phyloP scores from a whole-genome alignment of 2,113 vertebrate genomes.

The Xiphophorus hellerii region DNA sequence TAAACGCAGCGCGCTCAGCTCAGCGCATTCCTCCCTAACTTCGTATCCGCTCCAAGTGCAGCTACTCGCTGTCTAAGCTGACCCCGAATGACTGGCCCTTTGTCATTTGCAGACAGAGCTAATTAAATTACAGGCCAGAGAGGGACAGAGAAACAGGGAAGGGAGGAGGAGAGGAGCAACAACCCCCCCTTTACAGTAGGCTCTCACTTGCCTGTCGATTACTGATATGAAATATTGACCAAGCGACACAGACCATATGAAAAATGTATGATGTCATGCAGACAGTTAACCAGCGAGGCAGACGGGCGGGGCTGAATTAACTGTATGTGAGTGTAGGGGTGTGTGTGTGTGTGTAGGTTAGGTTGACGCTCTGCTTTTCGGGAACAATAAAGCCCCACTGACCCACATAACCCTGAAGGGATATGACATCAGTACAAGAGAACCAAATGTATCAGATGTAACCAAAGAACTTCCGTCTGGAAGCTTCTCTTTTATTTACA shows the following conservation, averaged over 20 bases:
- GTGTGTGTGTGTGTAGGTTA: constrained; percentile 34
- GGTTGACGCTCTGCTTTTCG: constrained; percentile 54
- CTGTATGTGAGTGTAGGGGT: constrained; percentile 25
- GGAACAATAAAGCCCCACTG: constrained; percentile 66
- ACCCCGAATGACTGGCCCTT: constrained; percentile 67
- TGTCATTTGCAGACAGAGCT: constrained; percentile 71
- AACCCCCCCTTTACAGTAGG: constrained; percentile 13
- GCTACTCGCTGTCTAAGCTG: constrained; percentile 60
- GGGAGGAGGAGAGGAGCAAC: constrained; percentile 7
- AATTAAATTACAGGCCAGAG: constrained; percentile 65
- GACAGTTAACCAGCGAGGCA: constrained; percentile 51
- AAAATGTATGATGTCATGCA: constrained; percentile 72
- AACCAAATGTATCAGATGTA: constrained; percentile 12
- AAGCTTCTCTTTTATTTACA: background rate
- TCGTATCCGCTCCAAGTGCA: constrained; percentile 69
- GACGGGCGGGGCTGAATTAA: constrained; percentile 52
- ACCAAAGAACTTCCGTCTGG: background rate
- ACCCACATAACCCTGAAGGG: constrained; percentile 72
- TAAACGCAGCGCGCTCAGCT: constrained; percentile 16
- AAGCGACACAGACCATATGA: constrained; percentile 62
- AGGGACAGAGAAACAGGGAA: constrained; percentile 19
- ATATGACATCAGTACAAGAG: constrained; percentile 61
- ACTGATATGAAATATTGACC: constrained; percentile 73
- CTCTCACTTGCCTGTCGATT: constrained; percentile 61
- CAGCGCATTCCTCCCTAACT: constrained; percentile 74